Percentiles rank a stretch among this genome's conserved stretches.
These are phyloP conservation scores for Agapetus fuscipes DNA, from an alignment of 2,888 invertebrate species.

Conservation along the genomic window DNA sequence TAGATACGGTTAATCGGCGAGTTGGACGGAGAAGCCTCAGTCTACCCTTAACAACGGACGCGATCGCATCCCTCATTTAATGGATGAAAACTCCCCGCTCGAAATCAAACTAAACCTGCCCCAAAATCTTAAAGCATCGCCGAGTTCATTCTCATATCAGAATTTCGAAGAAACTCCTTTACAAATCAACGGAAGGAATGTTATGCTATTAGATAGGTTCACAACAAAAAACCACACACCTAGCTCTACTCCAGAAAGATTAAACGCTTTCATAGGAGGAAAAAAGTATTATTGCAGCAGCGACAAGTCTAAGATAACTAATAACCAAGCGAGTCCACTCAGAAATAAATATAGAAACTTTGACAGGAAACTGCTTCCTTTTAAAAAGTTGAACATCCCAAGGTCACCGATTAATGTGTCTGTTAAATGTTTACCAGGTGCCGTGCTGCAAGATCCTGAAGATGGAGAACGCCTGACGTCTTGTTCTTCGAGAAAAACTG, in stretches of 20 bases:
- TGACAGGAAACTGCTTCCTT: neutral
- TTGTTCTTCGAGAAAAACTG: no score
- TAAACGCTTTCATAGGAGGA: neutral
- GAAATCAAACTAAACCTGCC: slow-evolving; percentile 1
- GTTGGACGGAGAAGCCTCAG: slow-evolving; percentile 5
- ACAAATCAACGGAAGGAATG: slow-evolving; percentile 12
- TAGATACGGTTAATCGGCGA: no score
- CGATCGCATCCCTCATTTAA: slow-evolving; percentile 4
- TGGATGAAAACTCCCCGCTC: slow-evolving; percentile 5
- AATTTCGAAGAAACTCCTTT: neutral
- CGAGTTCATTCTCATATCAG: no score
- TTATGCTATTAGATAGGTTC: slow-evolving; percentile 11
- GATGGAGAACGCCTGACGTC: neutral
- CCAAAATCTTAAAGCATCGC: neutral
- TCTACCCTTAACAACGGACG: slow-evolving; percentile 4
- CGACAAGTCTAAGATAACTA: neutral
- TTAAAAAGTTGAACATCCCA: slow-evolving; percentile 4
- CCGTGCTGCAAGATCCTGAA: slow-evolving; percentile 6
- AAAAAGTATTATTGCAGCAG: slow-evolving; percentile 3
- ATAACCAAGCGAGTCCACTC: neutral
- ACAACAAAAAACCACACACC: slow-evolving; percentile 1
- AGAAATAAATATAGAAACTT: slow-evolving; percentile 3
- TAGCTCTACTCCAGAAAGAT: neutral
- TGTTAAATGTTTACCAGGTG: slow-evolving; percentile 20
- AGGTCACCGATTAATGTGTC: slow-evolving; percentile 14